Base-by-base conservation (phyloP, 2,888 invertebrate species). In the Micropterix aruncella region DNA sequence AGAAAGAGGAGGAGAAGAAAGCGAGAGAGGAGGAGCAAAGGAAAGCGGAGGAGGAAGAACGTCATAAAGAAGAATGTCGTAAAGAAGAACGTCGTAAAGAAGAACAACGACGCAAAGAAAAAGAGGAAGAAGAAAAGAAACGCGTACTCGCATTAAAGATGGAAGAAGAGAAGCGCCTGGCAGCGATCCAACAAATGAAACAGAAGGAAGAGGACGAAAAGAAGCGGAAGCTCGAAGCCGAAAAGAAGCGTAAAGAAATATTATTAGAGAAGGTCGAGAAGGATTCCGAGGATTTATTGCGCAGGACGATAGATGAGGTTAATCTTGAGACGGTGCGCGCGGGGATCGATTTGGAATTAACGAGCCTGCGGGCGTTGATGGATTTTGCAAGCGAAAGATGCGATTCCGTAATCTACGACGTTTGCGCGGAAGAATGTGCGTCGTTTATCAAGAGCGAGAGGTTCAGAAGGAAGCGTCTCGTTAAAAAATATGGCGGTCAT, bases 381-480 rank as follows among this genome's bases (percentile, higher is more conserved):
- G 50, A 52, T 17, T 58, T 54, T 48, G 63, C 70, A 5, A 51
- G 54, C 42, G 50, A 51, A 42, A 48, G 61, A 15, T 57, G 58
- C 18, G 60, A 65, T 36, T 61, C 65, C 49, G 54, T 69, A 37
- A 49, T 62, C 17, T 45, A 46, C 3, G 63, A 66, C 47, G 44
- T 69, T 16, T 57, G 60, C 47, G 54, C 55, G 45, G 65, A 68
- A 52, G 61, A 67, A 17, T 61, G 62, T 46, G 42, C 52, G 18
- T 53, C 56, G 16, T 70, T 68, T 60, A 56, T 68, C 50, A 63
- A 60, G 52, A 65, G 65, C 2, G 69, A 66, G 53, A 52, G 56
- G 49, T 61, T 61, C 51, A 57, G 59, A 51, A 63, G 59, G 2
- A 54, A 57, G 39, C 65, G 57, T 51, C 51, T 65, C 44, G 63